Conservation (phyloP, 2,113 vertebrate genomes). For the Psittacula cyanocephala region DNA sequence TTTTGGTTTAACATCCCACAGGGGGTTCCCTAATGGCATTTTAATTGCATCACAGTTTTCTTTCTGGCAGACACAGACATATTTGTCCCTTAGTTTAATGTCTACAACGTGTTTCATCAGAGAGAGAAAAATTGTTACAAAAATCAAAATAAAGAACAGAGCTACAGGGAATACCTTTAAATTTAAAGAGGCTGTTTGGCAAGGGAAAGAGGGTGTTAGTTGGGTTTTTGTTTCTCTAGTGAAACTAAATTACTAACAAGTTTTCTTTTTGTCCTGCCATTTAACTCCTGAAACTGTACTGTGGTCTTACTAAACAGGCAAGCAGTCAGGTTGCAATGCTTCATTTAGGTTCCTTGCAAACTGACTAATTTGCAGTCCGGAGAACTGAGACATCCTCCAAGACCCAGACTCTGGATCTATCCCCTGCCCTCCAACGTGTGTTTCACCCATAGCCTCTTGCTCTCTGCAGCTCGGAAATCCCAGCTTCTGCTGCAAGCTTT, state of each 20-base stretch:
- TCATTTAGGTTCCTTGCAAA: neutral
- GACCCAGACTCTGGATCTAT: neutral
- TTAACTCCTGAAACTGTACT: neutral
- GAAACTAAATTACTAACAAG: neutral
- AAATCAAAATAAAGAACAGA: conserved; percentile 47
- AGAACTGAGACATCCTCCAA: neutral
- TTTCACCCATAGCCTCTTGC: neutral
- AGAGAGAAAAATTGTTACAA: conserved; percentile 53
- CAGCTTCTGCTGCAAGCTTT: neutral
- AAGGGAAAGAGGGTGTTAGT: neutral
- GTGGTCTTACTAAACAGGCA: neutral
- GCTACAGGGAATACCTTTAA: conserved; percentile 33
- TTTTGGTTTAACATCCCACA: conserved; percentile 60
- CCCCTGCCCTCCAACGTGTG: neutral
- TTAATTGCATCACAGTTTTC: conserved; percentile 69
- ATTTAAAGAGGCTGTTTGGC: conserved; percentile 22
- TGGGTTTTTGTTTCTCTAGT: neutral
- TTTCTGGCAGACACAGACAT: conserved; percentile 58
- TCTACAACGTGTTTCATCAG: conserved; percentile 68
- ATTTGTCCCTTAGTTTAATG: conserved; percentile 66
- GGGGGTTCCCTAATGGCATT: conserved; percentile 58
- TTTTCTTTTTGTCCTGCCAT: neutral
- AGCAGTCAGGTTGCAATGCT: neutral
- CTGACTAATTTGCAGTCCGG: neutral
- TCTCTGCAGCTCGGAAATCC: neutral